Conservation (phyloP, 2,888 invertebrate species). For the Agriopis leucophaearia region DNA sequence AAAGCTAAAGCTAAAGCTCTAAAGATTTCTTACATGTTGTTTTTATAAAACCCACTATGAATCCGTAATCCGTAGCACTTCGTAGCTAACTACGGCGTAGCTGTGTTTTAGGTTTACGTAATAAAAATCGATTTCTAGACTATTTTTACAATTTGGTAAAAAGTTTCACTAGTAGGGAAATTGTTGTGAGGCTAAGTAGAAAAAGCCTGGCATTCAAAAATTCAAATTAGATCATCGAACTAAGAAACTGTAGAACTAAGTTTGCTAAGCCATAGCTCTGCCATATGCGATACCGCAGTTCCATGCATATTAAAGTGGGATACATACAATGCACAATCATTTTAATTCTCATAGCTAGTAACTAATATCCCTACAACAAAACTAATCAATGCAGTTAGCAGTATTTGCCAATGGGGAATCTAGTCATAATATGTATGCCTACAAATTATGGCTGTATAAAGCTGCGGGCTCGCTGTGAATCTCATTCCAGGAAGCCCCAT, state of each 20-base stretch:
- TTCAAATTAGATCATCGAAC: too few relatives aligned
- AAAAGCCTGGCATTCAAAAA: too few relatives aligned
- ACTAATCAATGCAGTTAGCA: constrained; percentile 28
- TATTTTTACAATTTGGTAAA: too few relatives aligned
- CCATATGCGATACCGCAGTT: too few relatives aligned
- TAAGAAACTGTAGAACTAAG: too few relatives aligned
- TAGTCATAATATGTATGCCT: constrained; percentile 22
- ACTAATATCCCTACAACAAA: constrained; percentile 19
- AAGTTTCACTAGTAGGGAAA: too few relatives aligned
- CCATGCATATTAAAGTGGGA: background rate
- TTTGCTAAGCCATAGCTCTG: too few relatives aligned
- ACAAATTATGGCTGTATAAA: constrained; percentile 14
- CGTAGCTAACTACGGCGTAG: constrained; percentile 3
- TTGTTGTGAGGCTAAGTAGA: too few relatives aligned
- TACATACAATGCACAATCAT: background rate
- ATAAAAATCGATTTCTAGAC: background rate
- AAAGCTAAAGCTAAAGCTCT: too few relatives aligned
- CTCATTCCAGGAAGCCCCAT: constrained; percentile 45
- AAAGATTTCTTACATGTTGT: too few relatives aligned
- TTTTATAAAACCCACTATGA: background rate
- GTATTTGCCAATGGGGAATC: constrained; percentile 18
- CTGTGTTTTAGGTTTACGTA: background rate
- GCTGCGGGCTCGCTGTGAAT: constrained; percentile 46
- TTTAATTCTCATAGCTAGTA: background rate
- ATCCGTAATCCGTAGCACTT: background rate